A percentile compares a stretch with the other conserved stretches of the same genome.
phyloP scores from a whole-genome alignment of 1,140 invertebrate species.

The Delia radicum region DNA sequence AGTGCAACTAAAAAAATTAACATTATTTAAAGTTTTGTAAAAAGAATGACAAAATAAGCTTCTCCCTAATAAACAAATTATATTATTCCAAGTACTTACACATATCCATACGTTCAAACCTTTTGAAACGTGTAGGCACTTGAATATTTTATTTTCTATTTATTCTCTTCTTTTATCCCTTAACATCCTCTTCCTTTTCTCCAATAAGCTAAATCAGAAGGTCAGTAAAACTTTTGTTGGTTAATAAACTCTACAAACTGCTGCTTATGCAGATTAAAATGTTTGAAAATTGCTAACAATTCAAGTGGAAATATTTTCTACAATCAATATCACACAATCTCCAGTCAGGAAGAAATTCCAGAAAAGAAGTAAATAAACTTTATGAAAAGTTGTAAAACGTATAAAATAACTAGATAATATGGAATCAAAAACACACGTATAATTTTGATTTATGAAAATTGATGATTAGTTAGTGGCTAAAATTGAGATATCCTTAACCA shows the following conservation, averaged over 20 bases:
- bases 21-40: too few relatives aligned
- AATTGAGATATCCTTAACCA: background rate
- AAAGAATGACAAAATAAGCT: too few relatives aligned
- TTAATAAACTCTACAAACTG: slow-evolving; percentile 12
- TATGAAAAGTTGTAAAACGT: too few relatives aligned
- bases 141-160: slow-evolving; percentile 1
- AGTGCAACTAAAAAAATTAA: too few relatives aligned
- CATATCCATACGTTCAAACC: background rate
- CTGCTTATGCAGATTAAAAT: slow-evolving; percentile 9
- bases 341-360: too few relatives aligned
- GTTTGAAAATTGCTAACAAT: background rate
- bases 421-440: background rate
- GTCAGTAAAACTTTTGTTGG: slow-evolving; percentile 14
- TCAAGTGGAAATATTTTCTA: background rate
- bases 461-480: slow-evolving; percentile 6
- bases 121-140: slow-evolving; percentile 5
- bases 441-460: slow-evolving; percentile 22
- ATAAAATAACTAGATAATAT: background rate
- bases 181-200: background rate
- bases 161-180: background rate
- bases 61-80: too few relatives aligned
- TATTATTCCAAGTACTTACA: too few relatives aligned
- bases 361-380: too few relatives aligned
- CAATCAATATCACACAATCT: background rate
- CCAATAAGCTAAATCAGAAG: background rate